A percentile compares a stretch with the other conserved stretches of the same genome.
Conservation (phyloP, 2,797 vertebrate genomes). For the Garrulus glandarius region DNA sequence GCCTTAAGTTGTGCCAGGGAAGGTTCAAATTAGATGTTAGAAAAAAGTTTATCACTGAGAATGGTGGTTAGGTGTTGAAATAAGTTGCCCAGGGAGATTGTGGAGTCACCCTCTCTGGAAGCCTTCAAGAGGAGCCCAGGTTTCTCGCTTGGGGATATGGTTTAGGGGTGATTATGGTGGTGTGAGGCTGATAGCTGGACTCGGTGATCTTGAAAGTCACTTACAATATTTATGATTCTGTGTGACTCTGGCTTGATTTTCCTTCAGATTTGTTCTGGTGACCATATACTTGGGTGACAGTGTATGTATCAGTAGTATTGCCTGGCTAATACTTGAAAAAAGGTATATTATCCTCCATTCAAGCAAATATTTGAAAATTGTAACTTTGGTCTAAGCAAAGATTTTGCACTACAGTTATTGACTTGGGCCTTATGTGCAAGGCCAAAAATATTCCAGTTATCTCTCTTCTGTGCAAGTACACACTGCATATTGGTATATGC, state of each 20-base stretch:
- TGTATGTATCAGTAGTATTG: neutral
- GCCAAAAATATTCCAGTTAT: neutral
- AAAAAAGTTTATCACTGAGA: neutral
- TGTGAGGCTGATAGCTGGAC: neutral
- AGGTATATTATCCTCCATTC: neutral
- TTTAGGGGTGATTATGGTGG: neutral
- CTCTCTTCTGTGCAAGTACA: neutral
- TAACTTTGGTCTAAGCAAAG: neutral
- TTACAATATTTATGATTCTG: neutral
- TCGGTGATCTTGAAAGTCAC: neutral
- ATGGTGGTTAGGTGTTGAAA: neutral
- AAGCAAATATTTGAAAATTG: neutral
- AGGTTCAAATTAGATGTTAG: neutral
- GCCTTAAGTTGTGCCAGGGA: neutral
- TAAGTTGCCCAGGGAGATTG: too few relatives aligned
- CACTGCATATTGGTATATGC: neutral
- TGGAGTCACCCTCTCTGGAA: neutral
- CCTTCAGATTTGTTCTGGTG: neutral
- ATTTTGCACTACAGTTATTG: neutral
- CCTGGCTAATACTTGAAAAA: neutral
- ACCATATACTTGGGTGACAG: neutral
- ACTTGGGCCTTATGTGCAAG: neutral
- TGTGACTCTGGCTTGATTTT: neutral
- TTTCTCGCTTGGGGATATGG: rapidly evolving
- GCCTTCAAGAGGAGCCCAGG: neutral